Conservation (phyloP, 2,797 vertebrate species). For the Falco berigora region DNA sequence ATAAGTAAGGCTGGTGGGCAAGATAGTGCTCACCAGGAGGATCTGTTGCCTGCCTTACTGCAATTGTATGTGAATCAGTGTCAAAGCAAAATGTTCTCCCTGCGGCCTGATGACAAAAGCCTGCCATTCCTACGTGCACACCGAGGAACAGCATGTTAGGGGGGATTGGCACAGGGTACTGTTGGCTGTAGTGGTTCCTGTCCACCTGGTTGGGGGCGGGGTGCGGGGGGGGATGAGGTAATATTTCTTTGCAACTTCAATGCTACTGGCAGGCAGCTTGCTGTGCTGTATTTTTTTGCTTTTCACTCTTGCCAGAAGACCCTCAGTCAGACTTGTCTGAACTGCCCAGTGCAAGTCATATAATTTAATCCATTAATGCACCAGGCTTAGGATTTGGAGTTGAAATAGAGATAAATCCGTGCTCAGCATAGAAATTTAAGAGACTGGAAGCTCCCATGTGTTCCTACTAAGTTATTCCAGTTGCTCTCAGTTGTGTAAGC, state of each 20-base stretch:
- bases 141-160: background rate
- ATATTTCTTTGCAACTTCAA: background rate
- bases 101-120: background rate
- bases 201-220: background rate
- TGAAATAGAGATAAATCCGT: background rate
- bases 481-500: background rate
- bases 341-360: background rate
- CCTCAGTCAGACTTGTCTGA: background rate
- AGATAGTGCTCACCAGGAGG: background rate
- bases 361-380: background rate
- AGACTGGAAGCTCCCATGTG: background rate
- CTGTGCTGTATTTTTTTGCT: background rate
- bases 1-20: background rate
- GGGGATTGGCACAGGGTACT: background rate
- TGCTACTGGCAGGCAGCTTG: background rate
- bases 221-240: too few species aligned
- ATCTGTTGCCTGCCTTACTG: background rate
- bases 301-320: background rate
- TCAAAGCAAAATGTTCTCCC: background rate
- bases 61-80: accelerated
- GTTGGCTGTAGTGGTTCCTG: background rate
- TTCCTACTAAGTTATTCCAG: background rate
- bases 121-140: background rate
- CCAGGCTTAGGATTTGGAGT: background rate
- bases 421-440: background rate